These are phyloP conservation scores for Amphipoea lucens DNA, from an alignment of 2,888 invertebrate genomes.

Conservation along the genomic window DNA sequence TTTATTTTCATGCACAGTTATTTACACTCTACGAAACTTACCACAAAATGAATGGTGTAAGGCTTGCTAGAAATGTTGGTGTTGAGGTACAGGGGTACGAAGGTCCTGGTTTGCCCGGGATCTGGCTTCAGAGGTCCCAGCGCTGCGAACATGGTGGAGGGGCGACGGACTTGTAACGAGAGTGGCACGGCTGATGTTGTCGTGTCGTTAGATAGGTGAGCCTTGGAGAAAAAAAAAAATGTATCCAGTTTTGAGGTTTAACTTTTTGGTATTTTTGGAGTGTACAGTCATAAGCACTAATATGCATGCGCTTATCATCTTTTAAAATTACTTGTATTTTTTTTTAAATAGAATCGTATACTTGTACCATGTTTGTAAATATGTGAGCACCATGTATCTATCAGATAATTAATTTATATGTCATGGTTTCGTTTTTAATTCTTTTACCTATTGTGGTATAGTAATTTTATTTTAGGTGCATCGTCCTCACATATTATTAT, in stretches of 20 bases:
- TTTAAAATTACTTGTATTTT: no score
- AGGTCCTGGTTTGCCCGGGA: constrained; percentile 71
- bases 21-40: constrained; percentile 61
- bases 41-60: constrained; percentile 86
- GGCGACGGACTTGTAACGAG: constrained; percentile 68
- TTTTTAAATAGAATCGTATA: no score
- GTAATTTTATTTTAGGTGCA: no score
- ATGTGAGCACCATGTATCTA: no score
- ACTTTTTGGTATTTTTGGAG: no score
- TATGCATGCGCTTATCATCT: not conserved
- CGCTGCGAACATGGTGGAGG: constrained; percentile 71
- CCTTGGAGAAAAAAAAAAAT: constrained; percentile 61
- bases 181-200: constrained; percentile 65
- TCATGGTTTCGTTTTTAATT: no score
- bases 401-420: no score
- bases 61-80: constrained; percentile 69
- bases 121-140: constrained; percentile 77
- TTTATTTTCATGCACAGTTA: not conserved
- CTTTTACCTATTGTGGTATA: no score
- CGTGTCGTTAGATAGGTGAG: constrained; percentile 76
- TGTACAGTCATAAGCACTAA: no score
- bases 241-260: no score
- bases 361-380: no score
- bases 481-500: no score
- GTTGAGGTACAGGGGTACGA: constrained; percentile 82